These are phyloP conservation scores for Aelia acuminata DNA, from an alignment of 2,888 invertebrate genomes.

Conservation along the genomic window DNA sequence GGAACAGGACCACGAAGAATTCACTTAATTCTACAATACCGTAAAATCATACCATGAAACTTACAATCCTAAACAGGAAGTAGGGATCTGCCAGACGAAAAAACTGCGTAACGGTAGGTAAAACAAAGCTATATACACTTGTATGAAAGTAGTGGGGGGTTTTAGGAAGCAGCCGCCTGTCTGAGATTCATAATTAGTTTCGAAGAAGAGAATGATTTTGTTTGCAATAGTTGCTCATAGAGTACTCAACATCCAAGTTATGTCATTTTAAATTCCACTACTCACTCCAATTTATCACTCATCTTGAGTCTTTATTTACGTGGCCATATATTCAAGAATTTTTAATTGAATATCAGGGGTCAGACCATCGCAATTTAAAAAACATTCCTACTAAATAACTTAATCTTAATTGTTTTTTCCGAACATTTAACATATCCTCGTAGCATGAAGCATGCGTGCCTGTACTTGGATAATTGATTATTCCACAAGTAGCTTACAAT, in stretches of 20 bases:
- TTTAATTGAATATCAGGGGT: too few relatives aligned
- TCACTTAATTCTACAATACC: background rate
- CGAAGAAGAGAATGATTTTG: background rate
- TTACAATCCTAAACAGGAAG: conserved; percentile 4
- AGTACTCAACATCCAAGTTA: background rate
- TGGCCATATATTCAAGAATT: too few relatives aligned
- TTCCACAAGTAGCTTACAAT: too few relatives aligned
- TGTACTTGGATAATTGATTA: too few relatives aligned
- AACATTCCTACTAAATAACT: too few relatives aligned
- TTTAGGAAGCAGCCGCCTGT: background rate
- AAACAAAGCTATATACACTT: conserved; percentile 23
- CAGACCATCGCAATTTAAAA: too few relatives aligned
- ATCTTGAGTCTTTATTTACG: too few relatives aligned
- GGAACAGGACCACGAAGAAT: background rate
- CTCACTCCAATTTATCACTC: background rate
- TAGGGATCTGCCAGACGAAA: background rate
- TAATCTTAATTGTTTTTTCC: too few relatives aligned
- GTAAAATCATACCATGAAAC: background rate
- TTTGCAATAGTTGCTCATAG: background rate
- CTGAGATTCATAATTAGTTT: background rate
- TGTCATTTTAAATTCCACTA: background rate
- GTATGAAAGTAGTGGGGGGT: background rate
- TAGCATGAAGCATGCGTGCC: too few relatives aligned
- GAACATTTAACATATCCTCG: too few relatives aligned
- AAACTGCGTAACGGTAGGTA: conserved; percentile 17